Conservation (phyloP, 2,888 invertebrate species). For the Parnassius smintheus region DNA sequence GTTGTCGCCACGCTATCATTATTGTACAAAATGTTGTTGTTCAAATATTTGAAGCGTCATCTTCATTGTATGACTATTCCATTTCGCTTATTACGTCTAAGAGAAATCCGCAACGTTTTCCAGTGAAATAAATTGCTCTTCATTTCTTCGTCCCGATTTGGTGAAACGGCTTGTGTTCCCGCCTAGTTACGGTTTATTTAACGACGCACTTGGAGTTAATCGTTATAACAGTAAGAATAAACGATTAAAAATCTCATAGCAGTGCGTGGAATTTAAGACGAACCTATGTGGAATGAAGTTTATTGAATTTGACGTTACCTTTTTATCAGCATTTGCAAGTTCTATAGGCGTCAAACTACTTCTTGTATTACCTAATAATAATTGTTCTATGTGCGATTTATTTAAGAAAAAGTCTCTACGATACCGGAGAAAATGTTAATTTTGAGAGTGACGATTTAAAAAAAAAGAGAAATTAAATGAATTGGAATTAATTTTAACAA, state of each 20-base stretch:
- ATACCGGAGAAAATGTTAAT: too few species aligned
- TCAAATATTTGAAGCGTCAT: conserved; percentile 20
- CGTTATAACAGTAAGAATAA: conserved; percentile 42
- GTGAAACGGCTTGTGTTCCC: conserved; percentile 58
- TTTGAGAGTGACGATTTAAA: too few species aligned
- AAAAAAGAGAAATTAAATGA: too few species aligned
- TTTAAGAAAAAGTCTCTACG: too few species aligned
- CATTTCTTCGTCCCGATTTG: conserved; percentile 59
- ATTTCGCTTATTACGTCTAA: conserved; percentile 44
- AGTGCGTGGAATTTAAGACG: background rate
- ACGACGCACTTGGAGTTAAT: conserved; percentile 57
- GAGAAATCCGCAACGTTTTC: conserved; percentile 38
- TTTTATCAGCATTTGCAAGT: too few species aligned
- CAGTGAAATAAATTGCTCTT: conserved; percentile 54
- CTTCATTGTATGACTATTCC: conserved; percentile 31
- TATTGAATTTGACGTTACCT: too few species aligned
- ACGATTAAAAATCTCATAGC: conserved; percentile 18
- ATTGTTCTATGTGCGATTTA: too few species aligned
- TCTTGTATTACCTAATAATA: too few species aligned
- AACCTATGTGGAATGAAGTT: too few species aligned
- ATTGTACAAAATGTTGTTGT: conserved; percentile 14
- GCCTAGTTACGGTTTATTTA: conserved; percentile 55
- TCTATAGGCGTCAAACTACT: too few species aligned
- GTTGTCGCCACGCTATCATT: conserved; percentile 10
- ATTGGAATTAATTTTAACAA: too few species aligned